A percentile compares a stretch with the other conserved stretches of the same genome.
phyloP scores from a whole-genome alignment of 2,113 vertebrate species.

The Calidris pygmaea region DNA sequence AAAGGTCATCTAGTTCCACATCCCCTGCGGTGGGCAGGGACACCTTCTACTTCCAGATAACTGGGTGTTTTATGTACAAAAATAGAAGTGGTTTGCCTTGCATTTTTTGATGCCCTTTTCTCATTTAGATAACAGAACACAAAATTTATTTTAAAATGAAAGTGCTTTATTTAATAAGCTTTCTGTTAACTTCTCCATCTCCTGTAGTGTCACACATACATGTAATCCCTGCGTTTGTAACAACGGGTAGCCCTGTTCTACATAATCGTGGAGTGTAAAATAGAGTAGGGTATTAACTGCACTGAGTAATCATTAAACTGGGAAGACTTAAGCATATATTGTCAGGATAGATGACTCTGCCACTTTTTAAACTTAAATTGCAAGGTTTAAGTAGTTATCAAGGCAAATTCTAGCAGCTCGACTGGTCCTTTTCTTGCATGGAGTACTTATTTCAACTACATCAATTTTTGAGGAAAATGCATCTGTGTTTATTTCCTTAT shows the following conservation, averaged over 20 bases:
- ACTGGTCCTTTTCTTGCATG: background rate
- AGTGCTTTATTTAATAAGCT: background rate
- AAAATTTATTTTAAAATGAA: background rate
- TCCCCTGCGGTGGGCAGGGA: background rate
- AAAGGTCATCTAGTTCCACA: background rate
- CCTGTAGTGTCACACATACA: fast-evolving
- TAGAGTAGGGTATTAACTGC: background rate
- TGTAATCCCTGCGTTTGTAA: background rate
- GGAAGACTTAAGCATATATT: background rate
- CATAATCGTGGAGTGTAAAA: background rate
- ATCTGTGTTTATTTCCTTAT: background rate
- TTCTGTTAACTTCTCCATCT: background rate
- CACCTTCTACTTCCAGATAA: background rate
- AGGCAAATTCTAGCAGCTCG: background rate
- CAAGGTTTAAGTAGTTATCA: background rate
- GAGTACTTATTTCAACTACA: background rate
- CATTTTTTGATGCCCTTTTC: background rate
- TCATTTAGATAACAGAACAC: background rate
- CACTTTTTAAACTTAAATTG: background rate
- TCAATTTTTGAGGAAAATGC: background rate
- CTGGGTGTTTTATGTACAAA: background rate
- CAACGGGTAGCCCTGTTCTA: background rate
- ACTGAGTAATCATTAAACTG: background rate
- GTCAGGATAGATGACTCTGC: background rate
- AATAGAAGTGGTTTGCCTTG: background rate